Evolutionary conservation across 2,113 vertebrate genomes (phyloP).

Genomic region (Mesembrinibis cayennensis): DNA sequence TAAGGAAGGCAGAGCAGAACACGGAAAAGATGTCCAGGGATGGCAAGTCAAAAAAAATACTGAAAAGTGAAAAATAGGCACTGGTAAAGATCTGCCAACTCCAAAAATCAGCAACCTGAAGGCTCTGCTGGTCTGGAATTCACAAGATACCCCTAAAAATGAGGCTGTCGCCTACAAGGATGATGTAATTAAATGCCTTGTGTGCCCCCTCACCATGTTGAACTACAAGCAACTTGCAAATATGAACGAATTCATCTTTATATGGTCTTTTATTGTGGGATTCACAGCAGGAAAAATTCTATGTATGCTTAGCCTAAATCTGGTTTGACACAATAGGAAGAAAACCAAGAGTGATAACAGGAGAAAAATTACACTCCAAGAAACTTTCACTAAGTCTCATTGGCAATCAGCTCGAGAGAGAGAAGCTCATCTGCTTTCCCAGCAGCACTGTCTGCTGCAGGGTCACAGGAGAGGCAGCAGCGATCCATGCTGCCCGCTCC

Average conservation of each 20-base stretch:
- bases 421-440: background rate
- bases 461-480: background rate
- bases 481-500: background rate
- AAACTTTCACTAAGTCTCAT: background rate
- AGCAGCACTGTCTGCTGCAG: background rate
- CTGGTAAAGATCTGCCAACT: background rate
- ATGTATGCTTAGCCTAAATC: background rate
- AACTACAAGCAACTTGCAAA: background rate
- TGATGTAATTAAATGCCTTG: background rate
- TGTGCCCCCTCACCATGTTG: background rate
- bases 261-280: background rate
- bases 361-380: background rate
- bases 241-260: background rate
- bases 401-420: background rate
- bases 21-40: background rate
- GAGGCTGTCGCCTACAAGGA: background rate
- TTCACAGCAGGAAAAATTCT: background rate
- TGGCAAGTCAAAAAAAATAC: background rate
- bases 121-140: background rate
- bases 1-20: background rate
- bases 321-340: background rate
- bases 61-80: background rate
- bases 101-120: background rate
- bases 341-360: background rate
- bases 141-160: background rate